Conservation (phyloP, 1,140 invertebrate genomes). For the Papilio machaon region DNA sequence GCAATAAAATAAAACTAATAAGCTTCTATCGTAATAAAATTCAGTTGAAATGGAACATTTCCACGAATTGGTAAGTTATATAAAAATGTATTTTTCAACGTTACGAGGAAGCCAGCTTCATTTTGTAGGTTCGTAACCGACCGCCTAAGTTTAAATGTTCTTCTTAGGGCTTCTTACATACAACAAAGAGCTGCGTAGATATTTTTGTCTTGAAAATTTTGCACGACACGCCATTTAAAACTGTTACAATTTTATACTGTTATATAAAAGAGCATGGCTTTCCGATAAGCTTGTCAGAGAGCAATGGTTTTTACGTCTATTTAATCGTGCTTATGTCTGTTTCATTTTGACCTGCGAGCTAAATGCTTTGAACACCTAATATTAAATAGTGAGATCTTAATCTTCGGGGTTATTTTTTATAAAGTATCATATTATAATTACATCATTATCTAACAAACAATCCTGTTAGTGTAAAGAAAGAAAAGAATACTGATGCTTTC, state of each 20-base stretch:
- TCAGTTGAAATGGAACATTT: background rate
- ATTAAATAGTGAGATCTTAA: background rate
- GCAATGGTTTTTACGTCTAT: background rate
- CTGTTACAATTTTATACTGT: background rate
- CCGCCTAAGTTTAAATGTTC: background rate
- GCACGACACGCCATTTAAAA: background rate
- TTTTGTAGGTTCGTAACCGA: background rate
- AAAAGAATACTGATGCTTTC: conserved; percentile 6
- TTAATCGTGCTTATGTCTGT: too few species aligned
- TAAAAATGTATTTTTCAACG: background rate
- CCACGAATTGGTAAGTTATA: background rate
- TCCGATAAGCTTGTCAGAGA: background rate
- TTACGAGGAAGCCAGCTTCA: background rate
- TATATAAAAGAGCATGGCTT: background rate
- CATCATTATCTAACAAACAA: background rate
- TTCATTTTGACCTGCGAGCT: background rate
- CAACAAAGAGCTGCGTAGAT: background rate
- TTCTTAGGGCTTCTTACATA: background rate
- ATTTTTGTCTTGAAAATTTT: background rate
- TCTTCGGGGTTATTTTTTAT: too few species aligned
- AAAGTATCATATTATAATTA: background rate
- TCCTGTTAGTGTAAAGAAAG: background rate
- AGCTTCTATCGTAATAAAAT: background rate
- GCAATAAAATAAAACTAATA: background rate
- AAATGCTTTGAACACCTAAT: background rate